Base-by-base conservation (phyloP, 2,113 vertebrate species). In the Phasianus colchicus region DNA sequence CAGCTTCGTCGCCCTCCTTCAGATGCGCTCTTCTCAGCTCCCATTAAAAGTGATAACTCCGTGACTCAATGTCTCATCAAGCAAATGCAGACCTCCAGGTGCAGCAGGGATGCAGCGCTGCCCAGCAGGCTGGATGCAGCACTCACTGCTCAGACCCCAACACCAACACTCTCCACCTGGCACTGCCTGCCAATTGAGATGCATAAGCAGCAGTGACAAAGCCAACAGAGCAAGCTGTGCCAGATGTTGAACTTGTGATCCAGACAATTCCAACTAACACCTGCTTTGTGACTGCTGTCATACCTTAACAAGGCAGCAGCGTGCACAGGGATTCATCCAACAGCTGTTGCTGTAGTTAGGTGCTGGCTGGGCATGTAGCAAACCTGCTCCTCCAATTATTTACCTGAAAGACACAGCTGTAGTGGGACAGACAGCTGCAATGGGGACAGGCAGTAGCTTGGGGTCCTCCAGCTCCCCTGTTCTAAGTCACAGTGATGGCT, bases 11-110 rank as follows among this genome's bases (percentile, higher is more conserved):
- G 48, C 48, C 48, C 48, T 25, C 25, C 48, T 50, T 13, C 13
- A 24, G 24, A 50, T 25, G 24, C 24, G 24, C 48, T 25, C 17
- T 50, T 11, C 45, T 48, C 22, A 25, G 48, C 27, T 27, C 34
- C 20, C n/a, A 9, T 60, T 60, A 34, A 60, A 60, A 13, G n/a
- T 34, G n/a, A 6, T 60, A 34, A 60, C n/a, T 34, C 50, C 20
- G 7, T 8, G 18, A 24, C 25, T 52, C 43, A 55, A 21, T 13
- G 48, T 50, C 24, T 50, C 22, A 18, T 4, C 48, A 21, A 61
- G 12, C 47, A 47, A 47, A 7, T 0, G 21, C 4, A 18, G n/a
- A 58, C 10, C 12, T 27, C 9, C 1, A 0, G 3, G 40, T 6
- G n/a, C 24, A 52, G 69, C 42, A 19, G 15, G 30, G 69, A 70